These are phyloP conservation scores for Drosophila punjabiensis DNA, from an alignment of 1,140 invertebrate species.

Conservation along the genomic window DNA sequence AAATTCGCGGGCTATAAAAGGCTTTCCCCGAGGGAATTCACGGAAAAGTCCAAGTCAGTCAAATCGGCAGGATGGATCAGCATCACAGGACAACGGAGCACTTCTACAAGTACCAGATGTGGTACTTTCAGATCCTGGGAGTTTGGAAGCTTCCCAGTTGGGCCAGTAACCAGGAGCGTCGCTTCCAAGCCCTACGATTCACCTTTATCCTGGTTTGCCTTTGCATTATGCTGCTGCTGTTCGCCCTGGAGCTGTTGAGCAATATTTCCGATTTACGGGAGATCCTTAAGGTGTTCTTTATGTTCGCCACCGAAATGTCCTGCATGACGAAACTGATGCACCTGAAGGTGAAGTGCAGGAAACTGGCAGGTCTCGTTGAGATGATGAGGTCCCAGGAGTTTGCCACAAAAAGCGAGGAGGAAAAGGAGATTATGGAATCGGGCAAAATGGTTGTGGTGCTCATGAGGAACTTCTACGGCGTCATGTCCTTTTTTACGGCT, in stretches of 20 bases:
- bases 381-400: constrained; percentile 42
- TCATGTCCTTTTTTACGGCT: constrained; percentile 42
- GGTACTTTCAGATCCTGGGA: constrained; percentile 59
- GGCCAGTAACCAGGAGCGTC: constrained; percentile 4
- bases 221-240: constrained; percentile 54
- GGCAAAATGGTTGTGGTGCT: constrained; percentile 10
- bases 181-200: constrained; percentile 37
- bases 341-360: constrained; percentile 24
- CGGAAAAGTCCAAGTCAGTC: not conserved
- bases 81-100: constrained; percentile 17
- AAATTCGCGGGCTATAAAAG: constrained; percentile 48
- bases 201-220: constrained; percentile 40
- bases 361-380: constrained; percentile 28
- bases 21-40: too few relatives aligned
- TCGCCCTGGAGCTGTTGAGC: constrained; percentile 45
- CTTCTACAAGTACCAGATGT: constrained; percentile 68
- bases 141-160: constrained; percentile 30
- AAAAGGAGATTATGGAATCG: constrained; percentile 10
- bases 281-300: constrained; percentile 71
- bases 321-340: constrained; percentile 65
- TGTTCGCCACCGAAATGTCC: constrained; percentile 69
- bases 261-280: constrained; percentile 56
- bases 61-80: constrained; percentile 42
- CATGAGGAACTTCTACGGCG: constrained; percentile 55
- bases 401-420: constrained; percentile 8